Evolutionary conservation across 1,140 invertebrate species (phyloP).

Genomic region (Condylostylus longicornis): DNA sequence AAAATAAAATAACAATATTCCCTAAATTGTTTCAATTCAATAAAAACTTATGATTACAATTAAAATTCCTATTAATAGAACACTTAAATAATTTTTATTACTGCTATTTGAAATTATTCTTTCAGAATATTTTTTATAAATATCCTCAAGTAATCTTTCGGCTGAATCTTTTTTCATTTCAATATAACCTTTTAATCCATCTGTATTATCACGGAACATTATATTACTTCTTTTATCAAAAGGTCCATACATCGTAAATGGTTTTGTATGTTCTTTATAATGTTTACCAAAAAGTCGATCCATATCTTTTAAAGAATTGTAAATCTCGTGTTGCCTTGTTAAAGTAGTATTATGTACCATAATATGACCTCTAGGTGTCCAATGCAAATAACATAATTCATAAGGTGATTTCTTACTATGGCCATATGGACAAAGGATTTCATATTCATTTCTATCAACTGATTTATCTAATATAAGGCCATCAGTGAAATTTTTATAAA

Average conservation of each 20-base stretch:
- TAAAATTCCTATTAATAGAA: no score
- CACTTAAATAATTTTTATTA: no score
- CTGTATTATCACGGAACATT: slow-evolving; percentile 52
- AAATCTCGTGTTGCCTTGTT: slow-evolving; percentile 43
- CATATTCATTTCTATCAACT: slow-evolving; percentile 15
- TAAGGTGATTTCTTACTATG: slow-evolving; percentile 23
- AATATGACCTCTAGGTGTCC: slow-evolving; percentile 48
- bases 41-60: no score
- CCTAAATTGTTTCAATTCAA: no score
- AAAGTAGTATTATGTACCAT: slow-evolving; percentile 39
- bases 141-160: slow-evolving; percentile 21
- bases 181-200: slow-evolving; percentile 31
- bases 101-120: no score
- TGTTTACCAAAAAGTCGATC: slow-evolving; percentile 50
- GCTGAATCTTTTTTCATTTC: slow-evolving; percentile 29
- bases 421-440: slow-evolving; percentile 38
- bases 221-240: slow-evolving; percentile 44
- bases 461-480: slow-evolving; percentile 24
- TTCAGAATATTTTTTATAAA: slow-evolving; percentile 18
- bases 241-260: slow-evolving; percentile 49
- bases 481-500: slow-evolving; percentile 46
- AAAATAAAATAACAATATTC: no score
- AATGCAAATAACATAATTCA: slow-evolving; percentile 49
- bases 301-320: slow-evolving; percentile 46
- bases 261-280: slow-evolving; percentile 38